Conservation (phyloP, 2,113 vertebrate genomes). For the Aviceda subcristata region DNA sequence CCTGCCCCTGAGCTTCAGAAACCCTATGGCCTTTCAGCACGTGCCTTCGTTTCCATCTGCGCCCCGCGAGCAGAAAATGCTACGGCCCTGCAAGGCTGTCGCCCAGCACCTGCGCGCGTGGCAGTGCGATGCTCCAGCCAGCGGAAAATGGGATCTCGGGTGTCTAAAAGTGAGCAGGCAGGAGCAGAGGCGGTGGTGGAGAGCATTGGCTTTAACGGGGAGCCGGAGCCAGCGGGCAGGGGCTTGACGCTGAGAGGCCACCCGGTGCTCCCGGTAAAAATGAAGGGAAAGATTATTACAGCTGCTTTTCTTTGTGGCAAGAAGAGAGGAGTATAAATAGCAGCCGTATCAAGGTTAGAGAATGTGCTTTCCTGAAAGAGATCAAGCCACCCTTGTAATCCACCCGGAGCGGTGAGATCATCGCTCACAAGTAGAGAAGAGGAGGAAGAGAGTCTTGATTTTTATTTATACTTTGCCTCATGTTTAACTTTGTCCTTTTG, state of each 20-base stretch:
- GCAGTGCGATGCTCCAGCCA: background rate
- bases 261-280: background rate
- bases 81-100: background rate
- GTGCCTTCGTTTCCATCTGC: background rate
- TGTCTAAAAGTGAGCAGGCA: background rate
- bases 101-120: background rate
- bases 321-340: slow-evolving; percentile 46
- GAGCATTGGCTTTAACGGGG: background rate
- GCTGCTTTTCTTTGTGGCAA: slow-evolving; percentile 16
- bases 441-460: slow-evolving; percentile 55
- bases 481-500: slow-evolving; percentile 62
- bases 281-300: background rate
- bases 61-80: background rate
- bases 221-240: background rate
- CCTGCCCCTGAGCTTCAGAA: background rate
- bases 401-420: slow-evolving; percentile 49
- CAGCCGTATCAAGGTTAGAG: slow-evolving; percentile 57
- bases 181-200: background rate
- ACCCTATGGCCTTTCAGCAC: background rate
- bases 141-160: background rate
- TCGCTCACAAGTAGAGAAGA: slow-evolving; percentile 43
- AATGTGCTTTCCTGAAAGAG: slow-evolving; percentile 61
- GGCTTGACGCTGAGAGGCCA: background rate
- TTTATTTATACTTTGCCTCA: slow-evolving; percentile 65
- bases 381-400: slow-evolving; percentile 59